Conservation (phyloP, 1,140 invertebrate species). For the Drosophila kepulauana region DNA sequence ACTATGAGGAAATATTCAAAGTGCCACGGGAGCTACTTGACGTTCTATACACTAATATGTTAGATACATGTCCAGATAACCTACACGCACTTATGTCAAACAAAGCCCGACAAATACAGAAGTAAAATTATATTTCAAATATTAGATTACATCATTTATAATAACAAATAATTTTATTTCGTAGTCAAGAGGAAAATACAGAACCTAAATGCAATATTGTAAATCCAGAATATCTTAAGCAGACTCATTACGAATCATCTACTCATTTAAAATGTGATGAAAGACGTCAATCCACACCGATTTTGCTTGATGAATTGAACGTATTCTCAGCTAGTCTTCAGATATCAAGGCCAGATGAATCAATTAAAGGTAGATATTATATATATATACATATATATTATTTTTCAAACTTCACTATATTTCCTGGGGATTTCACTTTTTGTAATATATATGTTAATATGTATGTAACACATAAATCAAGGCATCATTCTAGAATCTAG, state of each 20-base stretch:
- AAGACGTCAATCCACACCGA: slow-evolving; percentile 49
- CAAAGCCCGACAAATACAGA: slow-evolving; percentile 36
- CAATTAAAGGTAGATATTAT: slow-evolving; percentile 4
- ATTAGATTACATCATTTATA: background rate
- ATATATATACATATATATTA: background rate
- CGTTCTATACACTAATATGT: slow-evolving; percentile 93
- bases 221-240: slow-evolving; percentile 1
- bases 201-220: background rate
- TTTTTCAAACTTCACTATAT: too few species aligned
- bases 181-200: background rate
- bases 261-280: slow-evolving; percentile 3
- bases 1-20: slow-evolving; percentile 91
- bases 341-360: slow-evolving; percentile 88
- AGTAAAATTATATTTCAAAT: slow-evolving; percentile 26
- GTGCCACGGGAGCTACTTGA: slow-evolving; percentile 92
- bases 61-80: slow-evolving; percentile 92
- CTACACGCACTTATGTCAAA: slow-evolving; percentile 85
- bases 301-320: slow-evolving; percentile 76
- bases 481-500: too few species aligned
- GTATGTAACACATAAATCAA: too few species aligned
- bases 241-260: background rate
- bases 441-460: too few species aligned
- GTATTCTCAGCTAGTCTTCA: slow-evolving; percentile 93
- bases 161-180: background rate
- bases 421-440: too few species aligned